Evolutionary conservation across 2,113 vertebrate genomes (phyloP), one percentile per base, ranked within the genome.

Genomic region (Cygnus buccinator): DNA sequence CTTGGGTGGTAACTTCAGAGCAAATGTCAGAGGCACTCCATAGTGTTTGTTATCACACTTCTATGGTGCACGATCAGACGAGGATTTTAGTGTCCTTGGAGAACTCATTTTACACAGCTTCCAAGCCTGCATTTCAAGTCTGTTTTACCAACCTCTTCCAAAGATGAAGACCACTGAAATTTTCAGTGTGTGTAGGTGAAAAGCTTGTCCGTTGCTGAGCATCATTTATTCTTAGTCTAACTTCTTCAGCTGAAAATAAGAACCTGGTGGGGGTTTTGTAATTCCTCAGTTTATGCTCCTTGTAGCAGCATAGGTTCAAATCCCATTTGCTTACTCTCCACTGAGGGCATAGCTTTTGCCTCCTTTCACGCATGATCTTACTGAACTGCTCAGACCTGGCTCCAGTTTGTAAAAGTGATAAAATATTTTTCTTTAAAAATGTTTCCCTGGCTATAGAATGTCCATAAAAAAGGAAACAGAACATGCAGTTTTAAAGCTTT

Each of bases 121-220:
- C 66, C 44, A 91, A 91, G 80, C 85, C 78, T 74, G 58, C 70
- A 57, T 95, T 97, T 86, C 66, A 95, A 86, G 94, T 95, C 95
- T 93, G 71, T 68, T 86, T 93, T 91, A 94, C 90, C 88, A 80
- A 31, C 72, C 76, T 46, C 85, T 90, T 78, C 92, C 33, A 13
- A 84, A 94, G 88, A 41, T 85, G 80, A 85, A 95, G 90, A 95
- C 90, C 80, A 76, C 95, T 89, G 86, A 84, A 86, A 81, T 57
- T 46, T 18, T 79, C 25, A 26, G 73, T 80, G 93, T 28, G 13
- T 85, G 77, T 79, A 83, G 68, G 83, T 81, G 92, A 87, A 93
- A 96, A 74, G 70, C 72, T 96, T 97, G 94, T 85, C 70, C 67
- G 46, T 79, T 91, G 75, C 95, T 72, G 72, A 92, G 89, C 52